Percentiles rank a stretch among this genome's conserved stretches.
Conservation (phyloP, 2,797 vertebrate species). For the Menidia menidia region DNA sequence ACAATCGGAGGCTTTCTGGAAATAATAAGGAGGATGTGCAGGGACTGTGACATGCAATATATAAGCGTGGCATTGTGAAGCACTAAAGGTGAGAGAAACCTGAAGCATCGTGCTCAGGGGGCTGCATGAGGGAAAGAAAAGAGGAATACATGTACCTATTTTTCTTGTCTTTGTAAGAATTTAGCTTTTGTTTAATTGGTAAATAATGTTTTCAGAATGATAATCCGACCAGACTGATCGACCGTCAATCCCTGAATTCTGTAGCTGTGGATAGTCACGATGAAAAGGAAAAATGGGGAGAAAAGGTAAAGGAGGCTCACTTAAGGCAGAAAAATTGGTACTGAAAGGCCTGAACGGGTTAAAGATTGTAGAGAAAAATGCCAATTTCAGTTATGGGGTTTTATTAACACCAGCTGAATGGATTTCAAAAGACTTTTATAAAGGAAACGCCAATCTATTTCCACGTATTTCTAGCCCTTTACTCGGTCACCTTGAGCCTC, state of each 20-base stretch:
- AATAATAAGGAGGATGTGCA: no score
- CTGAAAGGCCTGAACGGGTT: constrained; percentile 31
- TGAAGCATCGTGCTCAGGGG: not conserved
- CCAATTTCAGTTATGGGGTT: constrained; percentile 5
- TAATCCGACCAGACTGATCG: not conserved
- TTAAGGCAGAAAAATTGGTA: constrained; percentile 54
- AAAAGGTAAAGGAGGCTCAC: constrained; percentile 40
- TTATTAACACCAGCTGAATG: constrained; percentile 6
- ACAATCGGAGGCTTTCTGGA: no score
- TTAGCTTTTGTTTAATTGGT: not conserved
- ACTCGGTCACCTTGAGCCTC: not conserved
- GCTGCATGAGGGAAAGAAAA: not conserved
- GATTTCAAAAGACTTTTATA: no score
- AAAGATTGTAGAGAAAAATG: constrained; percentile 19
- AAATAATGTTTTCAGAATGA: not conserved
- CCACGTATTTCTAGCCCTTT: not conserved
- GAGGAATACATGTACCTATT: not conserved
- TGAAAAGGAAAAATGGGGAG: constrained; percentile 21
- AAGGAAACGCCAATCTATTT: not conserved
- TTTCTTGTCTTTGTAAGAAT: not conserved
- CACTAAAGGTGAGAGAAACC: no score
- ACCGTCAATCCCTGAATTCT: not conserved
- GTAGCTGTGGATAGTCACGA: constrained; percentile 2
- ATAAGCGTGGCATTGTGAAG: no score
- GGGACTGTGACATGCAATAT: no score